Conservation (phyloP, 2,797 vertebrate species). For the Xiphorhynchus erythropygius region DNA sequence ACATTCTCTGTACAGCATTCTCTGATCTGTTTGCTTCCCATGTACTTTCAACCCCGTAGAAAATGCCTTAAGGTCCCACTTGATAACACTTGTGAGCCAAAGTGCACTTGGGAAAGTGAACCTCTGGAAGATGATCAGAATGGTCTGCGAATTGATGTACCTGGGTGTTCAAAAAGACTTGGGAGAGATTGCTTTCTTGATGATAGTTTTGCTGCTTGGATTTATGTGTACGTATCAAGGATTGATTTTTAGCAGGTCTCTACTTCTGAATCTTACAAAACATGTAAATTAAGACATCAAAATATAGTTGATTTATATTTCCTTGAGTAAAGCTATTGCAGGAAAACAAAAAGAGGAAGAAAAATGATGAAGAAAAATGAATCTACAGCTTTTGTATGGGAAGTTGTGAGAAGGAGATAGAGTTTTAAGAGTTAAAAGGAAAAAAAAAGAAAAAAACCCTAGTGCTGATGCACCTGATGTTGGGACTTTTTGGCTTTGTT, state of each 20-base stretch:
- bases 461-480: not conserved
- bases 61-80: conserved; percentile 17
- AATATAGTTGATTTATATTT: not conserved
- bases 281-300: not conserved
- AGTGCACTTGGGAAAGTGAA: not conserved
- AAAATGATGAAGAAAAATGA: not conserved
- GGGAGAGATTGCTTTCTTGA: not conserved
- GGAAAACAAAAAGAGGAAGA: not conserved
- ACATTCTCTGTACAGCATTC: not conserved
- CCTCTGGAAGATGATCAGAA: not conserved
- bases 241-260: not conserved
- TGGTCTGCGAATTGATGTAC: not conserved
- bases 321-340: not conserved
- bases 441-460: too few species aligned
- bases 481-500: not conserved
- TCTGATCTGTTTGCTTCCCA: not conserved
- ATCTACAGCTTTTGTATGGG: not conserved
- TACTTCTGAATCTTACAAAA: not conserved
- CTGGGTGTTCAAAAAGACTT: not conserved
- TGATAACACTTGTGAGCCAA: not conserved
- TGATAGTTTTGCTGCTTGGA: not conserved
- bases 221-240: not conserved
- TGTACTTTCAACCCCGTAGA: conserved; percentile 5
- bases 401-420: not conserved
- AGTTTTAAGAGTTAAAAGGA: not conserved